phyloP scores from a whole-genome alignment of 2,113 vertebrate genomes.

The Bolborhynchus lineola region DNA sequence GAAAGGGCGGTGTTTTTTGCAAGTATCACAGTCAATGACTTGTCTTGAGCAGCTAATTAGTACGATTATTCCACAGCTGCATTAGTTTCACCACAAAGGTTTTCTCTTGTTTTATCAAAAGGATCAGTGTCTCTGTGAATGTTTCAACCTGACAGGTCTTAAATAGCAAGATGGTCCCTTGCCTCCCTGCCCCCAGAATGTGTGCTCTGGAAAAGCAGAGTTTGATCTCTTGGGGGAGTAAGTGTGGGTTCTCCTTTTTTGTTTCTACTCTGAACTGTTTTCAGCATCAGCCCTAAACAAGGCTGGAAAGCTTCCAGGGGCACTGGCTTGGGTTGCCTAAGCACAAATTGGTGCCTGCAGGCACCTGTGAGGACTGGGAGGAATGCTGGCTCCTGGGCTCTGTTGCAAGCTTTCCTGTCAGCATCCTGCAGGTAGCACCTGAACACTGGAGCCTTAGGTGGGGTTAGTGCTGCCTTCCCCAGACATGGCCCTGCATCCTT shows the following conservation, averaged over 20 bases:
- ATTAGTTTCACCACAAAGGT: conserved; percentile 83
- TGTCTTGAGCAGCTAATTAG: conserved; percentile 92
- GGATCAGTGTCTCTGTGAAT: conserved; percentile 86
- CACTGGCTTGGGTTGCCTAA: background rate
- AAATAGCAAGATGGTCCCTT: conserved; percentile 74
- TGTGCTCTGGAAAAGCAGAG: conserved; percentile 23
- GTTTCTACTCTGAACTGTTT: background rate
- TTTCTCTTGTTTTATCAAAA: conserved; percentile 88
- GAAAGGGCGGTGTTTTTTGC: conserved; percentile 58
- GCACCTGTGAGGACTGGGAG: background rate
- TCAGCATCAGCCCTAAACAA: background rate
- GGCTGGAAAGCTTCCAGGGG: background rate
- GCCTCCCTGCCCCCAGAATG: conserved; percentile 23
- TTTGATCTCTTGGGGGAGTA: conserved; percentile 29
- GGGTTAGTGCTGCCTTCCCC: background rate
- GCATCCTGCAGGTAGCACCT: background rate
- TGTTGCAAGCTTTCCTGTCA: background rate
- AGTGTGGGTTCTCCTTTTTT: background rate
- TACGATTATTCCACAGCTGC: conserved; percentile 95
- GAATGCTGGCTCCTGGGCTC: background rate
- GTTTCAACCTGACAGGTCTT: conserved; percentile 86
- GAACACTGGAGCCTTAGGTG: background rate
- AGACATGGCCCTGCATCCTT: fast-evolving
- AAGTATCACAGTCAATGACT: conserved; percentile 77
- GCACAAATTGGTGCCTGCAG: fast-evolving